Percentiles rank a stretch among this genome's conserved stretches.
These are phyloP conservation scores for Aethina tumida DNA, from an alignment of 1,140 invertebrate genomes.

Conservation along the genomic window DNA sequence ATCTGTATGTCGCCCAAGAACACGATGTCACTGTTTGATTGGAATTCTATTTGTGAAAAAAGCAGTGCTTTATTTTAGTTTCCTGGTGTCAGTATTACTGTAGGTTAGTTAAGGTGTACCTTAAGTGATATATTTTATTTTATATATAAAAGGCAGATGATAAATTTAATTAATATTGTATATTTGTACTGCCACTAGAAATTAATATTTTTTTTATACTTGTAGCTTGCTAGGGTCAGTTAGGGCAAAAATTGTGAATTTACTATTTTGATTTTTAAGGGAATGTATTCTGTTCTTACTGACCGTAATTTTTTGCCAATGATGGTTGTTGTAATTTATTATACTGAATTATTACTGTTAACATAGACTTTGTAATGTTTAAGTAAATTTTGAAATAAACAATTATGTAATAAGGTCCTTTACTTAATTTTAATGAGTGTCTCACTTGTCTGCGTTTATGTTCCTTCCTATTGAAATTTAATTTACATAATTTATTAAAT, in stretches of 20 bases:
- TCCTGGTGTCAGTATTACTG: slow-evolving; percentile 29
- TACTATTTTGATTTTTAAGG: slow-evolving; percentile 13
- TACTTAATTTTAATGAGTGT: too few species aligned
- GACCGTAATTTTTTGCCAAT: slow-evolving; percentile 13
- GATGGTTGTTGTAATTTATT: slow-evolving; percentile 19
- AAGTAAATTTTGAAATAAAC: slow-evolving; percentile 18
- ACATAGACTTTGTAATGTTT: slow-evolving; percentile 19
- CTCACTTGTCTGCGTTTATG: too few species aligned
- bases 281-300: slow-evolving; percentile 12
- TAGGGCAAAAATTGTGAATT: slow-evolving; percentile 15
- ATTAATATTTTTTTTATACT: slow-evolving; percentile 20
- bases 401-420: too few species aligned
- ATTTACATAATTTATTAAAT: too few species aligned
- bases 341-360: slow-evolving; percentile 12
- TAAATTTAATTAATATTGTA: slow-evolving; percentile 19
- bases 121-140: slow-evolving; percentile 29
- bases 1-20: not conserved
- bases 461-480: too few species aligned
- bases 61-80: slow-evolving; percentile 17
- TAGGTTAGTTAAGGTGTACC: slow-evolving; percentile 22
- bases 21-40: slow-evolving; percentile 6
- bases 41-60: slow-evolving; percentile 10
- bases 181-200: slow-evolving; percentile 23
- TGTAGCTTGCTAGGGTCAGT: slow-evolving; percentile 15
- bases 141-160: slow-evolving; percentile 23